Base-by-base conservation (phyloP, 2,888 invertebrate species). In the Amphipoea oculea region DNA sequence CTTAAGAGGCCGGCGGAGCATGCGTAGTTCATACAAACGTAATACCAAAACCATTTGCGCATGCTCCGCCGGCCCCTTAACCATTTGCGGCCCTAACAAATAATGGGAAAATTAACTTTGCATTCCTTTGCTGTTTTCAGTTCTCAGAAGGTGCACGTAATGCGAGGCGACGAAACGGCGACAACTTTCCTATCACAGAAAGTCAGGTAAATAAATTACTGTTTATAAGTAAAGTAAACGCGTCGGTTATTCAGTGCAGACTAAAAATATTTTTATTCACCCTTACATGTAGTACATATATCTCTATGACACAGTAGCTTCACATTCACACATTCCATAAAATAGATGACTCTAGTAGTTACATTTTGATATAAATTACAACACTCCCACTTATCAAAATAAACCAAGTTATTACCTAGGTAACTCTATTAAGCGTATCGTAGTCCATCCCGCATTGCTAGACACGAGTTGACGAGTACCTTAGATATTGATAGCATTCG, bases 161-260 rank as follows among this genome's bases (percentile, higher is more conserved):
- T 85, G 71, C 92, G 0, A 92, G 94, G 82, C 90, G 93, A 83
- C 89, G 93, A 71, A 94, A 93, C 85, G 89, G 92, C 1, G 92
- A 91, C 4, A 93, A 93, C 82, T 94, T 93, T 75, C 92, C 95
- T n/a, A 89, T 95, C 29, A 92, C 91, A 29, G 95, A 94, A 51
- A 94, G 89, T 83, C 95, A 95, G 93, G 96, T 96, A 89, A 79
- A 40, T 51, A 67, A 23, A 57, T 40, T 17, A 12, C 20, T 14
- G 17, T 12, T 29, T 29, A 29, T 29, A 29, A 29, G 29, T 29
- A 29, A 29, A 29, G 29, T 29, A 29, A 29, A 29, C 29, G 29
- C 29, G 29, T 29, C 29, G 29, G 29, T 29, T 29, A 29, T 29
- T 29, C 29, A 29, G 29, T 29, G 29, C 29, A 29, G 29, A 29